These are phyloP conservation scores for Pentamera pediparva DNA, from an alignment of 53 echinoderm and acorn worm species.

Conservation along the genomic window DNA sequence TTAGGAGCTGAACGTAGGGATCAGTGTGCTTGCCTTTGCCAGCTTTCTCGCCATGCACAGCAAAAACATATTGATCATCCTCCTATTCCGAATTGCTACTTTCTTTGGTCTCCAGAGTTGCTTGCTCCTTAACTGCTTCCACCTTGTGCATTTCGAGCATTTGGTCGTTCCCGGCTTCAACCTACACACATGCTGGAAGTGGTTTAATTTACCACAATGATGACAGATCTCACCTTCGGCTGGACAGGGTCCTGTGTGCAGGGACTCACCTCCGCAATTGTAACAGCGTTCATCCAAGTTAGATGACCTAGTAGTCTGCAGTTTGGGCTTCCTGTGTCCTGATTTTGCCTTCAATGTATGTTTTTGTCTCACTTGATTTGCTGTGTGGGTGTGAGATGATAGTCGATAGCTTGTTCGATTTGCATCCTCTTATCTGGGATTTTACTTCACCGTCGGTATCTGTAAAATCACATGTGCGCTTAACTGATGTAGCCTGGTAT, in stretches of 20 bases:
- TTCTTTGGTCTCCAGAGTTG: not conserved
- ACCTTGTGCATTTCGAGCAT: too few species aligned
- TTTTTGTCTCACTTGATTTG: not conserved
- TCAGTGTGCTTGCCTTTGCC: not conserved
- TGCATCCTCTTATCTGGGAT: slow-evolving; percentile 2
- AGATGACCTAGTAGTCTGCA: not conserved
- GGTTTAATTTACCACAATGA: not conserved
- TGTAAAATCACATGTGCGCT: slow-evolving; percentile 34
- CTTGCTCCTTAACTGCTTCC: too few species aligned
- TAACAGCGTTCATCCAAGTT: not conserved
- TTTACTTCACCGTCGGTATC: slow-evolving; percentile 23
- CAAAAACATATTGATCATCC: not conserved
- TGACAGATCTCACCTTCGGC: not conserved
- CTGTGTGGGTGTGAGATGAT: not conserved
- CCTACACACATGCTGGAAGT: not conserved
- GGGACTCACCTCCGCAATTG: not conserved
- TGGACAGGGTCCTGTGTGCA: not conserved
- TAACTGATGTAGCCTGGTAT: not conserved
- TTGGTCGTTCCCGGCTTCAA: too few species aligned
- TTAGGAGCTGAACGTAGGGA: not conserved
- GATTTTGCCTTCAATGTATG: not conserved
- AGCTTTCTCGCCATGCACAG: not conserved
- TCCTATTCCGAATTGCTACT: not conserved
- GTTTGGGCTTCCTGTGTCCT: not conserved
- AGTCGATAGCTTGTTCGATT: not conserved